Evolutionary conservation across 1,140 invertebrate genomes (phyloP).

Genomic region (Drosophila rufa): DNA sequence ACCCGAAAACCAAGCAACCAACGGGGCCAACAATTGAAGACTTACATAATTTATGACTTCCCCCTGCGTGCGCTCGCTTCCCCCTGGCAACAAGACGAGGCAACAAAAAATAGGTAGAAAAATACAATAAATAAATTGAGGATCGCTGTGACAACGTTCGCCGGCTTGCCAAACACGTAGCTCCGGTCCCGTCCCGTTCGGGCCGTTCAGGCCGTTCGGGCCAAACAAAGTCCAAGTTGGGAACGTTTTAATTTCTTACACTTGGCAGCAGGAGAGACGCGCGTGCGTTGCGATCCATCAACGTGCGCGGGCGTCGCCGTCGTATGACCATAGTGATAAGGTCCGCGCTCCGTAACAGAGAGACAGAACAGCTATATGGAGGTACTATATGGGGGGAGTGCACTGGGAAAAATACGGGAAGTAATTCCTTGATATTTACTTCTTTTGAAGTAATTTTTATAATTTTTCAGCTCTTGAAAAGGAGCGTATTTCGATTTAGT

Average conservation of each 20-base stretch:
- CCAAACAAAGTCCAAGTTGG: conserved; percentile 82
- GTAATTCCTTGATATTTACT: not conserved
- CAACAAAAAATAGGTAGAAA: conserved; percentile 54
- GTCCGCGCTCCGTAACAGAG: conserved; percentile 44
- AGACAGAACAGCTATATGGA: conserved; percentile 37
- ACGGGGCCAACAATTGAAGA: conserved; percentile 41
- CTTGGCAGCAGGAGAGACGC: conserved; percentile 68
- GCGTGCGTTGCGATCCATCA: conserved; percentile 79
- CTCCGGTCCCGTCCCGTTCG: conserved; percentile 29
- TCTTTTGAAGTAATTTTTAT: not conserved
- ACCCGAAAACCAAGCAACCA: conserved; percentile 26
- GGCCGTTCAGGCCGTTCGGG: conserved; percentile 1
- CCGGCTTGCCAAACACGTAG: conserved; percentile 79
- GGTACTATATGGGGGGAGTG: conserved; percentile 1
- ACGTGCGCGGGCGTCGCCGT: conserved; percentile 74
- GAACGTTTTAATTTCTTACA: conserved; percentile 82
- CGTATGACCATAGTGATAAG: conserved; percentile 60
- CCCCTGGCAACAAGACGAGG: conserved; percentile 31
- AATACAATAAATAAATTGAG: conserved; percentile 83
- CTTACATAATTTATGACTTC: conserved; percentile 84
- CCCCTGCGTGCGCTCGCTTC: conserved; percentile 42
- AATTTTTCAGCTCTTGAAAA: not conserved
- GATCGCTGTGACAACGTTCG: conserved; percentile 63
- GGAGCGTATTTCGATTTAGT: not conserved
- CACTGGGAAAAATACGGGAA: conserved; percentile 6